Base-by-base conservation (phyloP, 2,113 vertebrate genomes). In the Lates calcarifer region DNA sequence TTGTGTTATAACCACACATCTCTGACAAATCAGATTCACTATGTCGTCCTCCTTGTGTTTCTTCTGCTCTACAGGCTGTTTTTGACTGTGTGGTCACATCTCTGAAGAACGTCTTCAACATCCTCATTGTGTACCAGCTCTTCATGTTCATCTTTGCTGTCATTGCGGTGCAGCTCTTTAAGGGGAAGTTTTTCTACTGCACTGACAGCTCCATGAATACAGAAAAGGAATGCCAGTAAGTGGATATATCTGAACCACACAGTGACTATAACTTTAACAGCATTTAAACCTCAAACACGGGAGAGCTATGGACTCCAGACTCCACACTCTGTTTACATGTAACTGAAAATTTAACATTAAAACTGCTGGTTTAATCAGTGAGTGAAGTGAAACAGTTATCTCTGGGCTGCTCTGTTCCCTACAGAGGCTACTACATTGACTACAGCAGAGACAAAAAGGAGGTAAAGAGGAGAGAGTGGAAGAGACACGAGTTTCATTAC, bases 131-230 rank as follows among this genome's bases (percentile, higher is more conserved):
- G 82, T 99, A 99, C 94, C 98, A 99, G 93, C 98, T 99, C 94
- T 99, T 99, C 94, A 99, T 99, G 98, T 99, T 99, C 94, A 99
- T 99, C 93, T 99, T 99, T 8, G 98, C 98, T 1, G 98, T 99
- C 90, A 99, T 99, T 3, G 98, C 98, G 0, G 98, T 99, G 58
- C 98, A 99, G 92, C 97, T 99, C 63, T 99, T 99, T 94, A 99
- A 99, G 92, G 98, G 98, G 56, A 98, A 97, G 92, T 99, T 99
- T 92, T 99, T 99, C 92, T 99, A 98, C 76, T 99, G 98, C 89
- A 99, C 96, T 0, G 98, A 99, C 94, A 97, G 96, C 84, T 99
- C 97, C 55, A 99, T 99, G 94, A 97, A 98, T 86, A 95, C 97
- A 0, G 96, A 99, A 92, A 98, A 99, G 82, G 98, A 99, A 84